Evolutionary conservation across 2,888 invertebrate genomes (phyloP), one percentile per base, ranked within the genome.

Genomic region (Volucella zonaria): DNA sequence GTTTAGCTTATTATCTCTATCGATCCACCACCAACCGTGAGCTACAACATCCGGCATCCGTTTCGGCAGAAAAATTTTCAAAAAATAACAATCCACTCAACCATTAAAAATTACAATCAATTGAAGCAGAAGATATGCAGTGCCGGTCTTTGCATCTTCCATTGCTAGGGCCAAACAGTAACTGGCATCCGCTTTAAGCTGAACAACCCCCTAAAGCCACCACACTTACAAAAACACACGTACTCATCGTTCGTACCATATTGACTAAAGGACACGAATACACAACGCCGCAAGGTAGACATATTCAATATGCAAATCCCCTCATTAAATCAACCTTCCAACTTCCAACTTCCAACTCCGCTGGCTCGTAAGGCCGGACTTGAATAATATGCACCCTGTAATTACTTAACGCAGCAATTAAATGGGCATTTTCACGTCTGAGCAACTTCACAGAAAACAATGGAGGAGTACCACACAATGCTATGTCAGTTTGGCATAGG

Each of bases 381-480:
- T 62, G 68, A 85, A 85, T 83, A 83, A 75, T 85, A 76, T 85
- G 83, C 76, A 85, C 76, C 80, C 81, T 85, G 85, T 85, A 85
- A 85, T 85, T 85, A 85, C 85, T 85, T 85, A 85, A 85, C 85
- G 85, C 85, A 85, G 81, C 85, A 85, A 85, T 85, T 85, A 85
- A 85, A 85, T 81, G 85, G 85, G 85, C 85, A 85, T 85, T 85
- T 85, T 81, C 85, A 85, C 85, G 81, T 81, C 76, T 85, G 85
- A 85, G 81, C 81, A 85, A 85, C 68, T 77, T 81, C 81, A 81
- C 73, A 64, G 81, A 77, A 81, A 81, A 81, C 85, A 81, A 85
- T 85, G 62, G 38, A 43, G 66, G 43, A 58, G 40, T n/a, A 31
- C 31, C 18, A 52, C 51, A 71, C 58, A 71, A 78, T 66, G 71